Conservation (phyloP, 2,113 vertebrate genomes). For the Nyctibius bracteatus region DNA sequence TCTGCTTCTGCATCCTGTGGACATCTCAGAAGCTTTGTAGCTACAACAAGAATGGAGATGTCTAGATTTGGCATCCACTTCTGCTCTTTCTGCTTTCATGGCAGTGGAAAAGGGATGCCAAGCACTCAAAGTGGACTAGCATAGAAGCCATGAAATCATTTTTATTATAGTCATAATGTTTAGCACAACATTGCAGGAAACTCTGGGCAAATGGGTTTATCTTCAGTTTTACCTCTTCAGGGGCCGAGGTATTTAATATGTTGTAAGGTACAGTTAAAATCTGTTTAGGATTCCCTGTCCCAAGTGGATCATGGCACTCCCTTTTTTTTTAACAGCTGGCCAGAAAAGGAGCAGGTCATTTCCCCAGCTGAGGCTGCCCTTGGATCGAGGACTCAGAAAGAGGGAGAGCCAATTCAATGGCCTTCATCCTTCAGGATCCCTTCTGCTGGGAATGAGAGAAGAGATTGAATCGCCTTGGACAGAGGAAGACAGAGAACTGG, state of each 20-base stretch:
- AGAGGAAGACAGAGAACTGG: neutral
- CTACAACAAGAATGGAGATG: neutral
- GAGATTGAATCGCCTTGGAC: neutral
- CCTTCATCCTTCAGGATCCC: neutral
- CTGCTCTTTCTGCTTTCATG: neutral
- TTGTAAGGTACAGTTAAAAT: neutral
- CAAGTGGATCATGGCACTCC: neutral
- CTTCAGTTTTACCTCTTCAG: neutral
- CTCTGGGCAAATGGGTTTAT: neutral
- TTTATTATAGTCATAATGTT: neutral
- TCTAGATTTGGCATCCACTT: neutral
- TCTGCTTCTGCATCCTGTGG: neutral
- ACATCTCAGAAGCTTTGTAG: neutral
- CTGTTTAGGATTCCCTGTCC: neutral
- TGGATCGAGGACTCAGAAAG: neutral
- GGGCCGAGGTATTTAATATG: neutral
- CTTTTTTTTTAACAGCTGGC: neutral
- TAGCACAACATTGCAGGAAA: accelerated
- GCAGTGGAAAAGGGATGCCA: neutral
- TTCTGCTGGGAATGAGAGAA: neutral
- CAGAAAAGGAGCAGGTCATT: neutral
- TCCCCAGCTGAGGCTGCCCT: neutral
- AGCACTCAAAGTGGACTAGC: neutral
- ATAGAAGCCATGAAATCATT: neutral
- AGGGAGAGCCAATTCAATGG: neutral